Evolutionary conservation across 2,113 vertebrate species (phyloP).

Genomic region (Spheniscus mendiculus): DNA sequence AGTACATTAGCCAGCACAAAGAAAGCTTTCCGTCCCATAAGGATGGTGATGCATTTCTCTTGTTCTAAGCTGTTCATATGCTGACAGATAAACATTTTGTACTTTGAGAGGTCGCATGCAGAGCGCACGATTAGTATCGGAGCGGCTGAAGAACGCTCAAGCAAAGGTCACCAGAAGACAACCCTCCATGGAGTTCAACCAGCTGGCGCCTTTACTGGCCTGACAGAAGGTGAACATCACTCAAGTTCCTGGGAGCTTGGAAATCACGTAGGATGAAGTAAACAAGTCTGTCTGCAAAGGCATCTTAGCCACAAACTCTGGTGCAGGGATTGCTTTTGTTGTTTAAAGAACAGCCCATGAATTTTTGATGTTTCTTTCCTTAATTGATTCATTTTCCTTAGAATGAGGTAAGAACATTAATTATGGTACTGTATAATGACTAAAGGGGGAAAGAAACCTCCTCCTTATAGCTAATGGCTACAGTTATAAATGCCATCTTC

Average conservation of each 20-base stretch:
- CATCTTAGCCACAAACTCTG: not conserved
- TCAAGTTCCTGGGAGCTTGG: not conserved
- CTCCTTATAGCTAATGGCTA: not conserved
- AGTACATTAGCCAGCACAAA: not conserved
- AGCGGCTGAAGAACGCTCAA: not conserved
- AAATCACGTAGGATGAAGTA: not conserved
- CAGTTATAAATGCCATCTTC: conserved; percentile 37
- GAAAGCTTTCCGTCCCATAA: not conserved
- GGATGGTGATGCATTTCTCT: not conserved
- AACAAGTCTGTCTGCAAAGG: not conserved
- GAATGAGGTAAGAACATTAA: conserved; percentile 44
- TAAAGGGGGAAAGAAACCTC: conserved; percentile 18
- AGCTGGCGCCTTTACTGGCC: not conserved
- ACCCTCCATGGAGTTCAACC: not conserved
- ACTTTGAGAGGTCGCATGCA: not conserved
- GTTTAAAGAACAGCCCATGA: not conserved
- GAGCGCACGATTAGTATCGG: not conserved
- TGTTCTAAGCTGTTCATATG: not conserved
- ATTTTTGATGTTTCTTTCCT: conserved; percentile 28
- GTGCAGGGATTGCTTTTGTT: not conserved
- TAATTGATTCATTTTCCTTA: conserved; percentile 47
- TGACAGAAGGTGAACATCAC: not conserved
- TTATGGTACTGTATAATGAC: conserved; percentile 13
- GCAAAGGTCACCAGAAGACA: not conserved
- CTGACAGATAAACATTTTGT: not conserved